Evolutionary conservation across 2,113 vertebrate genomes (phyloP), one percentile per base, ranked within the genome.

Genomic region (Dipodomys merriami): DNA sequence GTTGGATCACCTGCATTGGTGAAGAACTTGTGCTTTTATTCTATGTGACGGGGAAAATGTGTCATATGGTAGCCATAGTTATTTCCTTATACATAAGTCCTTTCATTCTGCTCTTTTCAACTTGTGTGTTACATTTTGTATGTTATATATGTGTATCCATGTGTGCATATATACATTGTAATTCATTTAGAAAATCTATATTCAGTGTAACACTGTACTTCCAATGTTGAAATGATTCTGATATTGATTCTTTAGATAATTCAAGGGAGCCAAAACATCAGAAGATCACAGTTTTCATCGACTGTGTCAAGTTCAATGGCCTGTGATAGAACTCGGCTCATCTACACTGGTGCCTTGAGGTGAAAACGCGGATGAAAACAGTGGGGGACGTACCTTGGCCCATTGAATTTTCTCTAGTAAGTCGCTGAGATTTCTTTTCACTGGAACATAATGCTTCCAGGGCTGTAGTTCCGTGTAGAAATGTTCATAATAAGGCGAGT

Each of bases 401-500:
- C 99, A 99, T 44, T 97, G 96, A 96, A 99, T 98, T 97, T 99
- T 96, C 77, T 99, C 98, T 73, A 99, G 83, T 85, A 99, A 98
- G 96, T 99, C 99, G 1, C 98, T 98, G 67, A 99, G 97, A 94
- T 98, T 98, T 88, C 99, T 99, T 96, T 97, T 98, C 93, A 99
- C 92, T 0, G 98, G 98, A 71, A 99, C 19, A 89, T 99, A 99
- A 95, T 99, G 99, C 29, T 97, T 97, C 88, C 98, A 99, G 0
- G 99, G 98, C 85, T 96, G 96, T 9, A 99, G 95, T 20, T 96
- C 97, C 57, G 10, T 93, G 96, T 99, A 99, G 96, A 99, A 99
- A 88, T 99, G 98, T 84, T 99, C 99, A 10, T 99, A 99, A 83
- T 99, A 99, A 0, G 98, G 98, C 0, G 99, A 99, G 83, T 98